These are phyloP conservation scores for Lepidurus couesii DNA, from an alignment of 1,140 invertebrate species.

Conservation along the genomic window DNA sequence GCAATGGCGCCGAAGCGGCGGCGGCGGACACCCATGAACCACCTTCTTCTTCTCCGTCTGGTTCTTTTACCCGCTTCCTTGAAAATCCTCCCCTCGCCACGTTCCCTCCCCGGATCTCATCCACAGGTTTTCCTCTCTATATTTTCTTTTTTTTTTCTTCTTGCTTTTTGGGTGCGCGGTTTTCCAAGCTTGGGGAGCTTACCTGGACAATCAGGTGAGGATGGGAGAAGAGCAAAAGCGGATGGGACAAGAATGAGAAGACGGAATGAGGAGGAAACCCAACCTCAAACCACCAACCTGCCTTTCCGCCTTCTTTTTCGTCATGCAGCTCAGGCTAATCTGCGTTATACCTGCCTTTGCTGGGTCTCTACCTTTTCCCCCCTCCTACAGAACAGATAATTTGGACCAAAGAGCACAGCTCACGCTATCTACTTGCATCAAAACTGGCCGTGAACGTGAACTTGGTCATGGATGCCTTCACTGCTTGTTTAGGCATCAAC, in stretches of 20 bases:
- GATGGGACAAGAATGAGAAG: slow-evolving; percentile 14
- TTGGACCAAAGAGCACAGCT: background rate
- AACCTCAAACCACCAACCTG: slow-evolving; percentile 23
- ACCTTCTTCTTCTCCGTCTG: slow-evolving; percentile 18
- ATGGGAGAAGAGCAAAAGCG: background rate
- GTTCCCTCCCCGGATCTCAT: background rate
- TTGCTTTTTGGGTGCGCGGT: background rate
- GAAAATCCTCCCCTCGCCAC: slow-evolving; percentile 8
- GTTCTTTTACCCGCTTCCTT: background rate
- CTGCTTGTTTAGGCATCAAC: background rate
- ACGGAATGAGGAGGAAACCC: slow-evolving; percentile 25
- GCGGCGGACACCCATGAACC: slow-evolving; percentile 12
- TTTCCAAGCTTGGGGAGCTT: background rate
- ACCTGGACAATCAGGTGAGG: slow-evolving; percentile 16
- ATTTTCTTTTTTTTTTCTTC: background rate
- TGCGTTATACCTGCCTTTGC: background rate
- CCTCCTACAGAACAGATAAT: background rate
- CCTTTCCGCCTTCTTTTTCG: slow-evolving; percentile 1
- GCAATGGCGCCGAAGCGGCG: slow-evolving; percentile 20
- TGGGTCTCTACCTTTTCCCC: background rate
- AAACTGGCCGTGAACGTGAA: background rate
- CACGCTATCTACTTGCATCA: background rate
- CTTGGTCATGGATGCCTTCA: background rate
- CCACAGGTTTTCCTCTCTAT: background rate
- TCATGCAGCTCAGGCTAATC: background rate